Percentiles rank a stretch among this genome's conserved stretches.
These are phyloP conservation scores for Melieria picta DNA, from an alignment of 2,888 invertebrate species.

Conservation along the genomic window DNA sequence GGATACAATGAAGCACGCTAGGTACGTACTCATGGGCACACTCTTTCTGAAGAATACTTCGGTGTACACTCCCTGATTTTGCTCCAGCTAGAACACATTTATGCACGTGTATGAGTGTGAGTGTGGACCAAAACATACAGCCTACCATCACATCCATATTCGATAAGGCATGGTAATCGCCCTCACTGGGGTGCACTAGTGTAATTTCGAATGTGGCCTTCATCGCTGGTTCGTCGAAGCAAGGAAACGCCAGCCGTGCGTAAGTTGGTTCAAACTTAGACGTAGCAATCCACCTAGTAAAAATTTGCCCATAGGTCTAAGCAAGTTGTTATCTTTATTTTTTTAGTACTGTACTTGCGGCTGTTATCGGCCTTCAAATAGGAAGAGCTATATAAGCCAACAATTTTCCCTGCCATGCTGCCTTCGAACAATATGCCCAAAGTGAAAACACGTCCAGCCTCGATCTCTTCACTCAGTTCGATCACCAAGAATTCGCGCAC, in stretches of 20 bases:
- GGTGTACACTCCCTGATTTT: slow-evolving; percentile 67
- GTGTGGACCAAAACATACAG: not conserved
- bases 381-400: slow-evolving; percentile 79
- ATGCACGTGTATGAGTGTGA: not conserved
- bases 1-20: slow-evolving; percentile 91
- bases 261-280: slow-evolving; percentile 96
- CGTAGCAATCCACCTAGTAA: slow-evolving; percentile 79
- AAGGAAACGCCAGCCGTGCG: slow-evolving; percentile 92
- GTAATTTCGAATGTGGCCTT: slow-evolving; percentile 87
- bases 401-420: slow-evolving; percentile 74
- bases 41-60: slow-evolving; percentile 81
- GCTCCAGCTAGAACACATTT: slow-evolving; percentile 34
- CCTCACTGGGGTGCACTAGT: slow-evolving; percentile 75
- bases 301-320: not conserved
- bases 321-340: not conserved
- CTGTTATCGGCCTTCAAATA: slow-evolving; percentile 67
- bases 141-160: slow-evolving; percentile 82
- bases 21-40: slow-evolving; percentile 93
- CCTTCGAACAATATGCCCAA: slow-evolving; percentile 70
- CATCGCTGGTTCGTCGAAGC: slow-evolving; percentile 93
- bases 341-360: slow-evolving; percentile 42
- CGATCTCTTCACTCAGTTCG: slow-evolving; percentile 49
- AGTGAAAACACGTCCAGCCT: slow-evolving; percentile 28
- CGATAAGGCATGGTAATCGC: slow-evolving; percentile 79
- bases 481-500: slow-evolving; percentile 58